Conservation (phyloP, 2,797 vertebrate genomes). For the Rhadinocentrus ornatus region DNA sequence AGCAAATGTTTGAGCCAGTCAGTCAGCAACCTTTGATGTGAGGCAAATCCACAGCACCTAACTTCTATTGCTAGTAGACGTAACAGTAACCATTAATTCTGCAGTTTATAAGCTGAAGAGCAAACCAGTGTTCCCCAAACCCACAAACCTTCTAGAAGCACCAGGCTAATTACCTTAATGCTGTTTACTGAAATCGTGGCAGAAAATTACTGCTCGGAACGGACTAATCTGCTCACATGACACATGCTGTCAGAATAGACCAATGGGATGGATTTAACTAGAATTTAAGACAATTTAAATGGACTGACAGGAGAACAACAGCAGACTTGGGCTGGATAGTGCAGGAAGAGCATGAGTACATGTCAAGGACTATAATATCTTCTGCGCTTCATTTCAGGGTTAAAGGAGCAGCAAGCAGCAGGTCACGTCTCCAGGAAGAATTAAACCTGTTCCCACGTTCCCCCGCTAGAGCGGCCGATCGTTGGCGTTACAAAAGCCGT, state of each 20-base stretch:
- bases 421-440: too few relatives aligned
- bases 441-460: too few relatives aligned
- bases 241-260: conserved; percentile 34
- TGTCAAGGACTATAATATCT: conserved; percentile 16
- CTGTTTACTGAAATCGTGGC: conserved; percentile 54
- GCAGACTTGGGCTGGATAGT: conserved; percentile 20
- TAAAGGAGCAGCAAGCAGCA: too few relatives aligned
- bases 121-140: conserved; percentile 4
- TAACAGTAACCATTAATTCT: conserved; percentile 13
- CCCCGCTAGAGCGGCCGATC: too few relatives aligned
- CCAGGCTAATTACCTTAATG: conserved; percentile 64
- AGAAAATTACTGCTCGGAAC: conserved; percentile 57
- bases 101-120: not conserved
- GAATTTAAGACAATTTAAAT: conserved; percentile 51
- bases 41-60: not conserved
- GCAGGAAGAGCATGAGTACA: conserved; percentile 22
- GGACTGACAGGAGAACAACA: conserved; percentile 55
- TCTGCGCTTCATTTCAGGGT: conserved; percentile 44
- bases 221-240: conserved; percentile 58
- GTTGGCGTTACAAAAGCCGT: too few relatives aligned
- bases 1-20: not conserved
- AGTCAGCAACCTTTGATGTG: not conserved
- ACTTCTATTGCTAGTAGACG: not conserved
- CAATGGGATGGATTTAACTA: conserved; percentile 47
- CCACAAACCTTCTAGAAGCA: conserved; percentile 43